A percentile compares a stretch with the other conserved stretches of the same genome.
These are phyloP conservation scores for Lasioglossum pauxillum DNA, from an alignment of 2,888 invertebrate genomes.

Conservation along the genomic window DNA sequence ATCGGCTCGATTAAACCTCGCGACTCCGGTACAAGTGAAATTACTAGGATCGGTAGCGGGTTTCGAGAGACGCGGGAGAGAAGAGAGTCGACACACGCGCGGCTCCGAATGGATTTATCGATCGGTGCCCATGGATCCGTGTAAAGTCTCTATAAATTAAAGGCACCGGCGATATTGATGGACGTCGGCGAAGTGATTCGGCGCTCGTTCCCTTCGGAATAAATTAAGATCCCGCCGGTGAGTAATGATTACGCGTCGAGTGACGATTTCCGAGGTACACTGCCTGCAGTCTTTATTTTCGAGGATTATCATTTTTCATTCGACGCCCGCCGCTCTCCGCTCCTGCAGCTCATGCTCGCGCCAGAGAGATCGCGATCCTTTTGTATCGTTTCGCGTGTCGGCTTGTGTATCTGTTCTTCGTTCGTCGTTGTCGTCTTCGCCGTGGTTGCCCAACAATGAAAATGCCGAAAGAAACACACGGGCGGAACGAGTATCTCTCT, in stretches of 20 bases:
- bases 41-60: conserved; percentile 43
- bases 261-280: conserved; percentile 62
- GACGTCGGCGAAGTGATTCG: conserved; percentile 54
- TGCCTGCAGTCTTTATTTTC: conserved; percentile 55
- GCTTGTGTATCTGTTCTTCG: conserved; percentile 19
- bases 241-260: conserved; percentile 57
- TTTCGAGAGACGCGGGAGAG: conserved; percentile 5
- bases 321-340: conserved; percentile 6
- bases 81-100: neutral
- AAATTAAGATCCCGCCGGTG: conserved; percentile 63
- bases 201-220: conserved; percentile 54
- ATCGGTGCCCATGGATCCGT: conserved; percentile 52
- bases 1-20: conserved; percentile 48
- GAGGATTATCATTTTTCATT: conserved; percentile 58
- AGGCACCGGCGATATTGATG: conserved; percentile 55
- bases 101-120: conserved; percentile 45
- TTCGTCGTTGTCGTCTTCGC: neutral
- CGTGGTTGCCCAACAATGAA: neutral
- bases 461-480: neutral
- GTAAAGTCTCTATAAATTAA: conserved; percentile 59
- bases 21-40: conserved; percentile 39
- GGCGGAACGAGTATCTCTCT: neutral
- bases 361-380: conserved; percentile 19
- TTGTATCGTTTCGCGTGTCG: neutral
- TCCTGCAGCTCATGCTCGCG: neutral